A percentile compares a stretch with the other conserved stretches of the same genome.
Conservation (phyloP, 2,113 vertebrate genomes). For the Xenus cinereus region DNA sequence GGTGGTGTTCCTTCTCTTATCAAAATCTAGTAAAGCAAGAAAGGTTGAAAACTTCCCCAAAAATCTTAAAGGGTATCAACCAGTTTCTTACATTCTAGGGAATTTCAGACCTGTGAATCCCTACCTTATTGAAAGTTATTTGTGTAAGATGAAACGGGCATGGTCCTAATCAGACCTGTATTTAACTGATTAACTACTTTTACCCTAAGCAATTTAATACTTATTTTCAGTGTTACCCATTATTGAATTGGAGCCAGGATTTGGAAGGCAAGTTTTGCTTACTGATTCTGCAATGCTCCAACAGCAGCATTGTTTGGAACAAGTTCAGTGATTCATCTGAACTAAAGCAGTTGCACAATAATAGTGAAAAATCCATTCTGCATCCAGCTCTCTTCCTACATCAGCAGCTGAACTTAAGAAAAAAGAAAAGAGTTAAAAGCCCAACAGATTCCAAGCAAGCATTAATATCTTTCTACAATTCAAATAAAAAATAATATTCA, state of each 20-base stretch:
- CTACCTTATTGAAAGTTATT: not conserved
- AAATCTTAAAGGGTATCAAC: not conserved
- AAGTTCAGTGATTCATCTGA: not conserved
- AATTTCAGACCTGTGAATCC: not conserved
- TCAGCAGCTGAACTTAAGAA: not conserved
- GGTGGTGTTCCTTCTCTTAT: not conserved
- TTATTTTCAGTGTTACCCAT: not conserved
- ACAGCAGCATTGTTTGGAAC: not conserved
- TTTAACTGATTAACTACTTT: not conserved
- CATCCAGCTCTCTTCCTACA: not conserved
- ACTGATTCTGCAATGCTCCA: not conserved
- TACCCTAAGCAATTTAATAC: not conserved
- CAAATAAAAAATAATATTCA: not conserved
- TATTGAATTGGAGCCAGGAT: not conserved
- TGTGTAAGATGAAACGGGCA: accelerated
- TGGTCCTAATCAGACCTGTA: not conserved
- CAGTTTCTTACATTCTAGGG: not conserved
- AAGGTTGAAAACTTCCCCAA: not conserved
- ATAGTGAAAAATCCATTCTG: not conserved
- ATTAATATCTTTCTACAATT: not conserved
- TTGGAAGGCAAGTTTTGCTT: not conserved
- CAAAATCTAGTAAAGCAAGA: not conserved
- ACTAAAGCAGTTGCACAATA: not conserved
- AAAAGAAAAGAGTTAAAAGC: not conserved
- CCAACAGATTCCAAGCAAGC: not conserved